Evolutionary conservation across 2,113 vertebrate species (phyloP).

Genomic region (Pheucticus melanocephalus): DNA sequence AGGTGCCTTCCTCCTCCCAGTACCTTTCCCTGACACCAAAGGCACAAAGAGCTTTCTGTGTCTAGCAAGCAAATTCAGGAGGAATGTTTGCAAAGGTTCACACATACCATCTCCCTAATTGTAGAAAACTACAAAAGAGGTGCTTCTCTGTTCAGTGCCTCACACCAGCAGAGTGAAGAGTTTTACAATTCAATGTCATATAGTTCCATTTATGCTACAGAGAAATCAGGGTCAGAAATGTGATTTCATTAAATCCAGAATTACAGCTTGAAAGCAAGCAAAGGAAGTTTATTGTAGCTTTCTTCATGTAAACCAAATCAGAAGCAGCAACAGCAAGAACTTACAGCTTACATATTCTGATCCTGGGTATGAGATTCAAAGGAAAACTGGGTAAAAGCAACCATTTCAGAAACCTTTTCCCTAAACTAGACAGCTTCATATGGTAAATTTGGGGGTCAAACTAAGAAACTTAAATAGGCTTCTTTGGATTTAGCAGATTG

Average conservation of each 20-base stretch:
- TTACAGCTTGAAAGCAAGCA: neutral
- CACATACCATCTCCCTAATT: neutral
- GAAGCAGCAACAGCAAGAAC: neutral
- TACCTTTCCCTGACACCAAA: neutral
- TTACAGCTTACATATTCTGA: neutral
- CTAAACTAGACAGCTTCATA: neutral
- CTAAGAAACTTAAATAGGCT: neutral
- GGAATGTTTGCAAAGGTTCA: neutral
- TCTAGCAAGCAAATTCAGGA: neutral
- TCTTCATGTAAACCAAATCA: constrained; percentile 11
- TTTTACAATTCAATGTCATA: neutral
- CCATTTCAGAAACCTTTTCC: neutral
- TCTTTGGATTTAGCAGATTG: constrained; percentile 9
- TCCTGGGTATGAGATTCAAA: neutral
- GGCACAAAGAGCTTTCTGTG: neutral
- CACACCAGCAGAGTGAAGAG: neutral
- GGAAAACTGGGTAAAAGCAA: neutral
- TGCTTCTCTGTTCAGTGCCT: neutral
- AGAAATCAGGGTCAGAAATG: neutral
- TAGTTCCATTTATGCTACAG: neutral
- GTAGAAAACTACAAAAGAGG: neutral
- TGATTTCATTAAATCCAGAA: neutral
- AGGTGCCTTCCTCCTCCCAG: neutral
- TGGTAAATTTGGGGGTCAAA: neutral
- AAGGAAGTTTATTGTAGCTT: constrained; percentile 48